These are phyloP conservation scores for Microctonus aethiopoides DNA, from an alignment of 2,888 invertebrate genomes.

Conservation along the genomic window DNA sequence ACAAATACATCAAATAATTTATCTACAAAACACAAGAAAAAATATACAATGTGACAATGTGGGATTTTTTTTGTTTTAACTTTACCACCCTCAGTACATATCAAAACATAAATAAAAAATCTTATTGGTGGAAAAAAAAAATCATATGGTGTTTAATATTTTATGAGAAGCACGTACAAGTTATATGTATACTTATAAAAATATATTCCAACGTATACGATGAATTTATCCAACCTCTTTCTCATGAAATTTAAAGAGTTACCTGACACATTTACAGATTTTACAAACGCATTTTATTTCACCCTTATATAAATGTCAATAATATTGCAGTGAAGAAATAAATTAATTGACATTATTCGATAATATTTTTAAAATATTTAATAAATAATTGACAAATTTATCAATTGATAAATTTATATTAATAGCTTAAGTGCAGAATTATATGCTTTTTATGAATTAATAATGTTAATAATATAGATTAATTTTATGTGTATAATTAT, in stretches of 20 bases:
- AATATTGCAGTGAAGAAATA: too few relatives aligned
- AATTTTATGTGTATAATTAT: background rate
- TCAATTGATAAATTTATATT: background rate
- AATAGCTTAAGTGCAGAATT: background rate
- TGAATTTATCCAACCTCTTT: slow-evolving; percentile 1
- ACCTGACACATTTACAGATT: background rate
- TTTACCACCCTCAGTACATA: background rate
- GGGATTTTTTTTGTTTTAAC: too few relatives aligned
- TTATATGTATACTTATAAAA: background rate
- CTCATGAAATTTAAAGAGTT: slow-evolving; percentile 8
- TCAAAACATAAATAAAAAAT: background rate
- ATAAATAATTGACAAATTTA: too few relatives aligned
- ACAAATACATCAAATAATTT: background rate
- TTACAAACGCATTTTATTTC: background rate
- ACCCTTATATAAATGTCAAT: background rate
- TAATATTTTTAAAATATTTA: too few relatives aligned
- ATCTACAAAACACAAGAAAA: background rate
- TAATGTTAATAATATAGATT: background rate
- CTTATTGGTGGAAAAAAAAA: background rate
- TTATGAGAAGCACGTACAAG: slow-evolving; percentile 17
- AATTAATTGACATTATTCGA: too few relatives aligned
- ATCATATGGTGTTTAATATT: slow-evolving; percentile 3
- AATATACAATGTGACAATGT: too few relatives aligned
- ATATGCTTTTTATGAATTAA: background rate
- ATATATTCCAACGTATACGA: background rate